These are phyloP conservation scores for Rhabdomys pumilio DNA, from an alignment of 2,797 vertebrate genomes.

Conservation along the genomic window DNA sequence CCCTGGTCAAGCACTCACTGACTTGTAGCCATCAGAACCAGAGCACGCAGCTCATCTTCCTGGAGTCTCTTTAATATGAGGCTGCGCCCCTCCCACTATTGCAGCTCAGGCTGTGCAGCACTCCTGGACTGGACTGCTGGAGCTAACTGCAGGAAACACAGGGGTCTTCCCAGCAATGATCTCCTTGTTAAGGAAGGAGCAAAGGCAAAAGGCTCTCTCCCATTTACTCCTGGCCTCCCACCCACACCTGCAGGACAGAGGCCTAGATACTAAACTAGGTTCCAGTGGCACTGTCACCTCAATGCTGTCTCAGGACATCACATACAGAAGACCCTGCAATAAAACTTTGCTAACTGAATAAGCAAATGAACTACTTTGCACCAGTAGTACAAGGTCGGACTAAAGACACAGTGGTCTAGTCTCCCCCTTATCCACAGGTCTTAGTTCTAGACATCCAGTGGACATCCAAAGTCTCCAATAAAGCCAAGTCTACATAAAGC, in stretches of 20 bases:
- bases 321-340: not conserved
- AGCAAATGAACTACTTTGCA: not conserved
- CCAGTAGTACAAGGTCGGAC: not conserved
- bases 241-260: not conserved
- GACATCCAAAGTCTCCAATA: not conserved
- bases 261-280: not conserved
- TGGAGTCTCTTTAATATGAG: not conserved
- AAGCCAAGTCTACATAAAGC: not conserved
- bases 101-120: not conserved
- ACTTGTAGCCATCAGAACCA: not conserved
- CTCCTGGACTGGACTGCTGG: not conserved
- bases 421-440: not conserved
- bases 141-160: not conserved
- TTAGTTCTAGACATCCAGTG: not conserved
- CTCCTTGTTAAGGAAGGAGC: not conserved
- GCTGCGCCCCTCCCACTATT: not conserved
- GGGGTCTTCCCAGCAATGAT: not conserved
- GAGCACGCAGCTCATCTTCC: not conserved
- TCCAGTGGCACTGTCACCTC: not conserved
- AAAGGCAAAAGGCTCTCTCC: not conserved
- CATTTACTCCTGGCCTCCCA: not conserved
- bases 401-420: not conserved
- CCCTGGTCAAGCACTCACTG: not conserved
- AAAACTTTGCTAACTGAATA: constrained; percentile 7
- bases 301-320: not conserved